A percentile compares a stretch with the other conserved stretches of the same genome.
Evolutionary conservation across 2,888 invertebrate genomes (phyloP).

Genomic region (Pammene fasciana): DNA sequence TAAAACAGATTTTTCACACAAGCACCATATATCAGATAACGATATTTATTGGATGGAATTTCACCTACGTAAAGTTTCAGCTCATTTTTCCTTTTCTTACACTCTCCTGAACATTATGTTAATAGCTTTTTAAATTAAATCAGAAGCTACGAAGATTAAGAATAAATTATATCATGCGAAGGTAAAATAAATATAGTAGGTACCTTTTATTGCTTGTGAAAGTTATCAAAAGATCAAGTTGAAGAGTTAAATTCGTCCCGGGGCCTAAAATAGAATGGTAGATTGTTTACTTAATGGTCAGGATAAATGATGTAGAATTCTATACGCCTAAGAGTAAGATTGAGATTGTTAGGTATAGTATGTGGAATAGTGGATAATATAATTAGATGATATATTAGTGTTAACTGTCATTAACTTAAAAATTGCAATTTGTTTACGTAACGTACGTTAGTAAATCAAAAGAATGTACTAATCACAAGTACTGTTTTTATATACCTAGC

Average conservation of each 20-base stretch:
- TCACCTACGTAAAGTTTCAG: neutral
- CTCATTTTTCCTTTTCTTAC: conserved; percentile 7
- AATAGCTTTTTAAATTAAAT: conserved; percentile 30
- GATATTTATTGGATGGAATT: neutral
- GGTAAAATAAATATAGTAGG: too few relatives aligned
- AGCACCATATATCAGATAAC: neutral
- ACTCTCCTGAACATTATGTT: neutral
- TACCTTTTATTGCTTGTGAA: too few relatives aligned
- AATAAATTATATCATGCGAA: neutral
- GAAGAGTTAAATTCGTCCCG: neutral
- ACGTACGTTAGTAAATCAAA: too few relatives aligned
- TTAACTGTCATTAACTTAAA: too few relatives aligned
- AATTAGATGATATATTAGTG: too few relatives aligned
- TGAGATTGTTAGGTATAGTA: too few relatives aligned
- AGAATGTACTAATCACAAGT: too few relatives aligned
- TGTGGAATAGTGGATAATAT: neutral
- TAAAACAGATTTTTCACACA: neutral
- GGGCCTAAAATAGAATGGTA: neutral
- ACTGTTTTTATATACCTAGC: too few relatives aligned
- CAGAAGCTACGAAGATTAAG: conserved; percentile 3
- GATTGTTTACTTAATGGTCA: neutral
- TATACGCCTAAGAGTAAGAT: neutral
- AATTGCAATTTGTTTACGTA: too few relatives aligned
- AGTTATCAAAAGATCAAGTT: too few relatives aligned
- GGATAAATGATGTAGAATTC: neutral